Base-by-base conservation (phyloP, 2,797 vertebrate species). In the Xyrichtys novacula region DNA sequence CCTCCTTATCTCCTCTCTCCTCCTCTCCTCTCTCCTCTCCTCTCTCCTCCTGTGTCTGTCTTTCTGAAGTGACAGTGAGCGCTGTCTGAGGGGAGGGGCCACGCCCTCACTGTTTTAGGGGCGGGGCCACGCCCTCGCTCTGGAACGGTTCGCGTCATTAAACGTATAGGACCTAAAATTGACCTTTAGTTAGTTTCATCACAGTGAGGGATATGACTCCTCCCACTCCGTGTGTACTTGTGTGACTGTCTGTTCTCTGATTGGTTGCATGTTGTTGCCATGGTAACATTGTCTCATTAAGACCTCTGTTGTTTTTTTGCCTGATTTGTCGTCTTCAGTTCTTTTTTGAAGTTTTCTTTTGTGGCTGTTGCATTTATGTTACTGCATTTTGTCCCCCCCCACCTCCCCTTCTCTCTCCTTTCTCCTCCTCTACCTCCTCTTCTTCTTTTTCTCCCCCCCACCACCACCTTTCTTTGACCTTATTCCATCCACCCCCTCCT, bases 281-380 rank as follows among this genome's bases (percentile, higher is more conserved):
- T 25, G 29, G 59, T 57, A 65, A 72, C 54, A 12, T 42, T 0
- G 38, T 67, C 60, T 46, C 64, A 57, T 74, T 11, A 20, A 66
- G 39, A 74, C 28, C 34, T 48, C 5, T 20, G 19, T 78, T 34
- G 26, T 10, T 60, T 10, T 60, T 71, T 43, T 59, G 52, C 42
- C 29, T 60, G 26, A 50, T 54, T 57, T 23, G 25, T 48, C 36
- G 46, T 31, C 50, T 34, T 28, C 9, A 12, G 22, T 59, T 61
- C 61, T 2, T 20, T 14, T 68, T 76, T 63, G 22, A 65, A 23
- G 63, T 78, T 80, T 58, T 39, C 14, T 68, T 85, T 77, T 52
- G 60, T 80, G 80, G 57, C 79, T 59, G 74, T 84, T 71, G 73
- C 74, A 83, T 86, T 88, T 78, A 88, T 76, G 74, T 81, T 72